Evolutionary conservation across 2,113 vertebrate species (phyloP).

Genomic region (Mellivora capensis): DNA sequence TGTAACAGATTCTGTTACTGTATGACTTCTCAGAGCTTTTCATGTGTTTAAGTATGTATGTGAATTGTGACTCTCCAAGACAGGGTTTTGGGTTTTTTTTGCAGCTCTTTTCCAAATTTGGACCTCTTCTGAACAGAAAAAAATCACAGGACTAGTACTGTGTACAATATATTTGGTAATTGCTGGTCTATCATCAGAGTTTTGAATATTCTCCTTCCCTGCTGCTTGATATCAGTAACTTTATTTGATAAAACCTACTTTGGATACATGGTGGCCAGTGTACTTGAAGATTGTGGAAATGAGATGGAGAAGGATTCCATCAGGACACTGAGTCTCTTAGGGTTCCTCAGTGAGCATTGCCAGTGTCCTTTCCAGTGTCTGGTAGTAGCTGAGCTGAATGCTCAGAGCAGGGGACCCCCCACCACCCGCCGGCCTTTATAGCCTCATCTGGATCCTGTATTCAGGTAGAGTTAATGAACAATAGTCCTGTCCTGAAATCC

Average conservation of each 20-base stretch:
- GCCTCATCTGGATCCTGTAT: neutral
- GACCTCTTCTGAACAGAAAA: neutral
- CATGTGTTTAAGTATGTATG: neutral
- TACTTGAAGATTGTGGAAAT: neutral
- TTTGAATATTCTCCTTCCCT: neutral
- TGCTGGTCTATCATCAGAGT: neutral
- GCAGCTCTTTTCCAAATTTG: neutral
- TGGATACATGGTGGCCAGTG: neutral
- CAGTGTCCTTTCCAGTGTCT: neutral
- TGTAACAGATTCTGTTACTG: neutral
- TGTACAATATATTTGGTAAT: neutral
- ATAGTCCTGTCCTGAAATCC: neutral
- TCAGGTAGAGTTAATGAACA: neutral
- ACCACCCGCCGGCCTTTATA: neutral
- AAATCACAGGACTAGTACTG: neutral
- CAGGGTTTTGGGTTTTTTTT: neutral
- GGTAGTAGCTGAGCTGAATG: neutral
- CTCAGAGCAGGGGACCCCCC: neutral
- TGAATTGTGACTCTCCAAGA: neutral
- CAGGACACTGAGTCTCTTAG: neutral
- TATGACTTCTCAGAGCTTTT: neutral
- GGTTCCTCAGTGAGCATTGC: neutral
- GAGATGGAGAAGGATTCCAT: neutral
- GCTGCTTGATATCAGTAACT: neutral
- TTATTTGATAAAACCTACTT: neutral